These are phyloP conservation scores for Psilanteris sp. DNA, from an alignment of 1,140 invertebrate genomes.

Conservation along the genomic window DNA sequence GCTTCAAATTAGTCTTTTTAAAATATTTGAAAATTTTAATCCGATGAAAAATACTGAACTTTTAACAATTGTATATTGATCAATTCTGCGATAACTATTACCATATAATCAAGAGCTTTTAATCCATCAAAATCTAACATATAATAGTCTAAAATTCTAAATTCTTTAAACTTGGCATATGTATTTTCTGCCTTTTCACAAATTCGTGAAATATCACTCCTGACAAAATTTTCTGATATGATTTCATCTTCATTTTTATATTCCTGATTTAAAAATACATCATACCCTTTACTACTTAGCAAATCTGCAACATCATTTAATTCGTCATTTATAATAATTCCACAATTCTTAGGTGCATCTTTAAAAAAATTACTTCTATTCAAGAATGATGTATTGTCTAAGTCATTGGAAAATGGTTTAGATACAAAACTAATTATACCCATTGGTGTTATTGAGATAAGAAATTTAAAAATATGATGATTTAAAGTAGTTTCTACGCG, in stretches of 20 bases:
- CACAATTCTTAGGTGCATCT: slow-evolving; percentile 2
- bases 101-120: background rate
- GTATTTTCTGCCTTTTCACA: background rate
- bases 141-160: slow-evolving; percentile 2
- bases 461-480: background rate
- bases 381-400: background rate
- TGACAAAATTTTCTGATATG: background rate
- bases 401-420: background rate
- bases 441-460: slow-evolving; percentile 7
- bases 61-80: background rate
- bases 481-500: background rate
- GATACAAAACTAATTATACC: slow-evolving; percentile 11
- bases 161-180: background rate
- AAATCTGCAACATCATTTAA: background rate
- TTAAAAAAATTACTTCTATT: background rate
- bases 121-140: background rate
- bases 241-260: too few species aligned
- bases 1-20: too few species aligned
- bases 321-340: background rate
- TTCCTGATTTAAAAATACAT: background rate
- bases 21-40: too few species aligned
- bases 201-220: background rate
- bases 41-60: too few species aligned
- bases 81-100: background rate
- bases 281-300: background rate